Conservation (phyloP, 1,140 invertebrate species). For the Drosophila repleta region DNA sequence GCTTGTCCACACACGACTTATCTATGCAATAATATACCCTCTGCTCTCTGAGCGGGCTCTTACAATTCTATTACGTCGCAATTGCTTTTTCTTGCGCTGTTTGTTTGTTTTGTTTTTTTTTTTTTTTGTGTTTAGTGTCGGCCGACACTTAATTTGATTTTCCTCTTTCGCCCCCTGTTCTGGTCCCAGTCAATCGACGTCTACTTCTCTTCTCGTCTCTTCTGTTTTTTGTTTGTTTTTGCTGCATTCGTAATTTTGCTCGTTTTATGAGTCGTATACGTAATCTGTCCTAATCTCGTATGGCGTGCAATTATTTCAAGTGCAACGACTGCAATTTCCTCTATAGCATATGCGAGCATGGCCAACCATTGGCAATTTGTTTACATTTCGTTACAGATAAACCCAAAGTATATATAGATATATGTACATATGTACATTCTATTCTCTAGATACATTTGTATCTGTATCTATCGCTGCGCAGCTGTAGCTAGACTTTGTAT, state of each 20-base stretch:
- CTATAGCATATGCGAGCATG: slow-evolving; percentile 27
- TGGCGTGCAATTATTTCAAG: slow-evolving; percentile 50
- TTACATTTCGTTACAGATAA: slow-evolving; percentile 37
- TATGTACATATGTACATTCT: slow-evolving; percentile 1
- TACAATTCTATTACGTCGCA: slow-evolving; percentile 50
- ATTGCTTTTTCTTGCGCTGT: not conserved
- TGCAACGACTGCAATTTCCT: slow-evolving; percentile 50
- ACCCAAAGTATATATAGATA: slow-evolving; percentile 3
- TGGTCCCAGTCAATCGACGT: not conserved
- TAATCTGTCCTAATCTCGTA: slow-evolving; percentile 47
- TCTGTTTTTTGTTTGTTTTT: not conserved
- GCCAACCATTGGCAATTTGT: slow-evolving; percentile 27
- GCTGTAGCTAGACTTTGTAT: slow-evolving; percentile 42
- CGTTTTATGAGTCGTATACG: slow-evolving; percentile 45
- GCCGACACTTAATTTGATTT: slow-evolving; percentile 34
- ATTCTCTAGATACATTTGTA: slow-evolving; percentile 4
- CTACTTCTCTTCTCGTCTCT: not conserved
- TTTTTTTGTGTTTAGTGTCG: slow-evolving; percentile 27
- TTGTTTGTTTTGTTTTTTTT: not conserved
- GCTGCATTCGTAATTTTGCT: slow-evolving; percentile 17
- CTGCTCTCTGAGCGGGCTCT: slow-evolving; percentile 17
- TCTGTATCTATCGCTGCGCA: slow-evolving; percentile 10
- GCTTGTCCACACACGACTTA: slow-evolving; percentile 9
- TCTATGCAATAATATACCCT: slow-evolving; percentile 12
- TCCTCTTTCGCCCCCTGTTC: not conserved